Evolutionary conservation across 2,797 vertebrate genomes (phyloP).

Genomic region (Enteromius trimaculatus): DNA sequence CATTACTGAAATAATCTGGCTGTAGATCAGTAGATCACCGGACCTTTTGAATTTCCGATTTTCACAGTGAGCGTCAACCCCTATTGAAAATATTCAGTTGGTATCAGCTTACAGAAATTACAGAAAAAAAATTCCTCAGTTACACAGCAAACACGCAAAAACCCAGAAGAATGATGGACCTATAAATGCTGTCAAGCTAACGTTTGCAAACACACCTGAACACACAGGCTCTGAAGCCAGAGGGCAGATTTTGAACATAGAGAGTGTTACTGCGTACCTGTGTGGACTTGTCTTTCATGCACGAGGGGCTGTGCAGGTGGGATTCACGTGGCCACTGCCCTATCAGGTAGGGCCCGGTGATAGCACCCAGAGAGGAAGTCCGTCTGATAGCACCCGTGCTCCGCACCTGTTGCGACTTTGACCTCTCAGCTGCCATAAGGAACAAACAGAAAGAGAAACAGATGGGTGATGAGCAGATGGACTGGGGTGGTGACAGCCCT

Average conservation of each 20-base stretch:
- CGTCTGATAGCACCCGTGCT: slow-evolving; percentile 81
- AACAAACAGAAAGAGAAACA: slow-evolving; percentile 64
- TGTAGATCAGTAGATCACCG: not conserved
- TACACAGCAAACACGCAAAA: slow-evolving; percentile 6
- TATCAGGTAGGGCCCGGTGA: slow-evolving; percentile 91
- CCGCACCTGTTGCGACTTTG: slow-evolving; percentile 85
- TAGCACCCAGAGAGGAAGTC: slow-evolving; percentile 88
- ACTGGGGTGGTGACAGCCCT: not conserved
- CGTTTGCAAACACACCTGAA: slow-evolving; percentile 42
- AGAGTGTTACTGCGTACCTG: slow-evolving; percentile 79
- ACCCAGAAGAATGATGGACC: not conserved
- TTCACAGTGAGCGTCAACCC: not conserved
- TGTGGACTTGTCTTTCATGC: slow-evolving; percentile 93
- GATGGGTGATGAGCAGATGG: slow-evolving; percentile 7
- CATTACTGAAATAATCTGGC: not conserved
- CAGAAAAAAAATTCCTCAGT: not conserved
- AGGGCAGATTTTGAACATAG: not conserved
- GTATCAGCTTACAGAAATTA: slow-evolving; percentile 4
- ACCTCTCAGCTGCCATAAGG: slow-evolving; percentile 82
- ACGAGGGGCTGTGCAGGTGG: slow-evolving; percentile 84
- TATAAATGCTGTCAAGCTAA: slow-evolving; percentile 12
- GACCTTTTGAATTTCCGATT: not conserved
- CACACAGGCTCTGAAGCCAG: slow-evolving; percentile 20
- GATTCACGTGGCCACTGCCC: slow-evolving; percentile 92
- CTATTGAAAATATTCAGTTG: not conserved